Evolutionary conservation across 53 echinoderm and acorn worm species (phyloP), one percentile per base, ranked within the genome.

Genomic region (Crossaster papposus): DNA sequence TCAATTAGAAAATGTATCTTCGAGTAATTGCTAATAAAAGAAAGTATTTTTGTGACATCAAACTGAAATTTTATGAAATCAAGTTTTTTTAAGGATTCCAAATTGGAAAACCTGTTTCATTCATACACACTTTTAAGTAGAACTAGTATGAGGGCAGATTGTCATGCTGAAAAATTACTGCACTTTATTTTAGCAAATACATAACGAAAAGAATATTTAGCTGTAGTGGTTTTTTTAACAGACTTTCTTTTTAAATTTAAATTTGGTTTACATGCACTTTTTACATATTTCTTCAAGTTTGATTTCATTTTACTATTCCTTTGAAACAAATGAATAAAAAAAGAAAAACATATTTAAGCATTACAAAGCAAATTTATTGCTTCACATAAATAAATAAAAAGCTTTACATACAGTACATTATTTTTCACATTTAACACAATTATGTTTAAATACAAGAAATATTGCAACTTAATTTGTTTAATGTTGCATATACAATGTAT

Each of bases 171-270:
- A 28, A n/a, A 20, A 78, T 51, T 2, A 51, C 78, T 51, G 51
- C 78, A 23, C 3, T 78, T 78, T 78, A 78, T 78, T 78, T 44
- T 73, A 52, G 78, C 78, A 78, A 51, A 50, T 52, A 26, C 74
- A 73, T 73, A 14, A 34, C 33, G 15, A 17, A 35, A 28, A 73
- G 14, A 73, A 73, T 14, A 31, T 35, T 14, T 14, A 34, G 14
- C 28, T 24, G 2, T 6, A n/a, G 64, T 64, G 15, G 3, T 15
- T 9, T 23, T 26, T 26, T 24, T 26, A 68, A 68, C n/a, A 68
- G 11, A 12, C 28, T 6, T 68, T 26, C 24, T 23, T 68, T 68
- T 68, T 26, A 68, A 11, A 68, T 4, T 68, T 28, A 68, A 68
- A 10, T 68, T 68, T 68, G 28, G 68, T 68, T n/a, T 3, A 23